A percentile compares a stretch with the other conserved stretches of the same genome.
phyloP scores from a whole-genome alignment of 1,140 invertebrate species.

The Anoplophora glabripennis region DNA sequence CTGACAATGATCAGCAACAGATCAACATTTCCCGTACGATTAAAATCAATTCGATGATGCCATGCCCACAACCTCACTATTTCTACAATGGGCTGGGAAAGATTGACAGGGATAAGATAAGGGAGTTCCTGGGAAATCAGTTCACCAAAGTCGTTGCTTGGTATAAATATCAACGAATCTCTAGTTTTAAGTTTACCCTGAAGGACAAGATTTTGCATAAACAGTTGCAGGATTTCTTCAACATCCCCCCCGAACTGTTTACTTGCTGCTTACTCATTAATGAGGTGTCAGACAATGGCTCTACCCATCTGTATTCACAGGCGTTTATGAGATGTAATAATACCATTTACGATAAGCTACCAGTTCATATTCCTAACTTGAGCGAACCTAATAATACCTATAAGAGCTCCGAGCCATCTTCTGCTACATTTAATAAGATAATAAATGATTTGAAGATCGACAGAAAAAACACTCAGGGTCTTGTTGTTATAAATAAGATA shows the following conservation, averaged over 20 bases:
- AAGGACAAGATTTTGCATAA: constrained; percentile 36
- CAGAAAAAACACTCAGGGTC: constrained; percentile 28
- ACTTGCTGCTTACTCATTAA: constrained; percentile 37
- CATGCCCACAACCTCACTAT: constrained; percentile 25
- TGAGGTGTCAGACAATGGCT: constrained; percentile 26
- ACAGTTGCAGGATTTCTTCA: constrained; percentile 28
- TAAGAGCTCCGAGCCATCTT: constrained; percentile 32
- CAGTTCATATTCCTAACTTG: constrained; percentile 40
- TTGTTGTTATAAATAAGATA: constrained; percentile 34
- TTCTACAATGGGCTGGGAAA: constrained; percentile 29
- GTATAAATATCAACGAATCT: constrained; percentile 27
- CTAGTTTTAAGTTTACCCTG: constrained; percentile 26
- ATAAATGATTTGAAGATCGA: constrained; percentile 32
- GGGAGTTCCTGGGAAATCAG: constrained; percentile 25
- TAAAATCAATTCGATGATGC: constrained; percentile 36
- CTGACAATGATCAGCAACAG: constrained; percentile 37
- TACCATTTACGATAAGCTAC: constrained; percentile 33
- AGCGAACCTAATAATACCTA: constrained; percentile 39
- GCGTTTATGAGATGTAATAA: constrained; percentile 36
- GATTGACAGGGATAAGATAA: constrained; percentile 30
- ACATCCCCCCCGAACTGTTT: constrained; percentile 30
- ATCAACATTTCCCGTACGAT: constrained; percentile 30
- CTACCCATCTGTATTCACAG: constrained; percentile 40
- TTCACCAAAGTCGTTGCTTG: constrained; percentile 33
- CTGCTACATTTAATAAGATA: constrained; percentile 32